phyloP scores from a whole-genome alignment of 1,140 invertebrate species.

The Cyrtorhinus lividipennis region DNA sequence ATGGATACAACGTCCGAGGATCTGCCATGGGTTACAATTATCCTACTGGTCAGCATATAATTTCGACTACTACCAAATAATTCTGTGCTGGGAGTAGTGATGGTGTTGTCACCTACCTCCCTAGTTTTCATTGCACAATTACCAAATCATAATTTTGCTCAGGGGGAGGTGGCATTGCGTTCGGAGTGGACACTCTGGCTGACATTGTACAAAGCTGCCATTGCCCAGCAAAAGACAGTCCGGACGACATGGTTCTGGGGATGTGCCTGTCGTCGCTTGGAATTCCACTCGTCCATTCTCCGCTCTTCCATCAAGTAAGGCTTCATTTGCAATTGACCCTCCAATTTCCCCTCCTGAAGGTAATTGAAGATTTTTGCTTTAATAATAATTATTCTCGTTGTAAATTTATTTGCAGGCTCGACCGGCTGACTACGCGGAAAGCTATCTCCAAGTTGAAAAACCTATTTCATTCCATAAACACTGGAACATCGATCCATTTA shows the following conservation, averaged over 20 bases:
- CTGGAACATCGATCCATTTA: conserved; percentile 56
- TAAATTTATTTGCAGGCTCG: conserved; percentile 55
- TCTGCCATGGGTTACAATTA: conserved; percentile 58
- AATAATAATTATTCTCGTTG: conserved; percentile 27
- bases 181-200: conserved; percentile 46
- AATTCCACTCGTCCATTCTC: conserved; percentile 50
- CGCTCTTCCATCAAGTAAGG: conserved; percentile 66
- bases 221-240: conserved; percentile 49
- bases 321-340: neutral
- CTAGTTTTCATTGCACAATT: too few relatives aligned
- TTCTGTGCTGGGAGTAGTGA: too few relatives aligned
- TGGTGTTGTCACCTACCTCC: too few relatives aligned
- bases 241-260: conserved; percentile 81
- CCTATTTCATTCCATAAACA: conserved; percentile 79
- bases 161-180: conserved; percentile 60
- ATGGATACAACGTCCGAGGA: conserved; percentile 50
- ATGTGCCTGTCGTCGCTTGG: conserved; percentile 47
- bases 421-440: conserved; percentile 59
- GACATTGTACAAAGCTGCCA: conserved; percentile 38
- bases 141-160: too few relatives aligned
- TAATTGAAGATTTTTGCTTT: conserved; percentile 6
- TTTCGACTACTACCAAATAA: too few relatives aligned
- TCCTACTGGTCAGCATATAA: conserved; percentile 40
- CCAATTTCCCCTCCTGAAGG: neutral
- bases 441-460: conserved; percentile 46